Percentiles rank a stretch among this genome's conserved stretches.
Evolutionary conservation across 2,797 vertebrate genomes (phyloP).

Genomic region (Hydrocynus forskahlii): DNA sequence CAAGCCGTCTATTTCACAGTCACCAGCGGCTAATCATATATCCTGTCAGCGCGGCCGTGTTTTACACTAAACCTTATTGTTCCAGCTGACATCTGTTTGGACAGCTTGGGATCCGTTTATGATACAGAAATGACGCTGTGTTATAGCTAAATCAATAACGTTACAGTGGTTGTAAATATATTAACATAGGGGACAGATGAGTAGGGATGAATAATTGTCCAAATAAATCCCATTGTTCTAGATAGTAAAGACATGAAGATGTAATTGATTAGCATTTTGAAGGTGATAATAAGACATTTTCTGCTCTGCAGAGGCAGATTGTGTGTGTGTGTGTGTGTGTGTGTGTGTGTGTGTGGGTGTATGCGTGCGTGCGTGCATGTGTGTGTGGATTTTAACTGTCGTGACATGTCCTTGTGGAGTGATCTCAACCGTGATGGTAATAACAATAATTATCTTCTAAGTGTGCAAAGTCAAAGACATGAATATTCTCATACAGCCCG

Average conservation of each 20-base stretch:
- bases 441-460: conserved; percentile 86
- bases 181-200: conserved; percentile 47
- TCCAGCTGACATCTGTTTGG: conserved; percentile 51
- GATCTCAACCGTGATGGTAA: conserved; percentile 86
- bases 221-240: conserved; percentile 50
- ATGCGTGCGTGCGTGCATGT: not conserved
- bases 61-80: conserved; percentile 59
- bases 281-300: conserved; percentile 79
- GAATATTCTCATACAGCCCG: conserved; percentile 78
- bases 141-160: conserved; percentile 60
- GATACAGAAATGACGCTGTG: conserved; percentile 52
- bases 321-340: not conserved
- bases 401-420: conserved; percentile 82
- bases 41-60: conserved; percentile 56
- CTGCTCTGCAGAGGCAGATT: conserved; percentile 43
- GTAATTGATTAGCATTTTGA: conserved; percentile 78
- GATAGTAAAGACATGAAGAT: conserved; percentile 49
- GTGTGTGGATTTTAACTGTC: conserved; percentile 75
- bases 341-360: conserved; percentile 39
- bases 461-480: conserved; percentile 80
- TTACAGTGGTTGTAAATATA: conserved; percentile 51
- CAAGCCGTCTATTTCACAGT: conserved; percentile 40
- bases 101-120: conserved; percentile 57
- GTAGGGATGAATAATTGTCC: conserved; percentile 50
- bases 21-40: conserved; percentile 58